Conservation (phyloP, 2,888 invertebrate species). For the Diloba caeruleocephala region DNA sequence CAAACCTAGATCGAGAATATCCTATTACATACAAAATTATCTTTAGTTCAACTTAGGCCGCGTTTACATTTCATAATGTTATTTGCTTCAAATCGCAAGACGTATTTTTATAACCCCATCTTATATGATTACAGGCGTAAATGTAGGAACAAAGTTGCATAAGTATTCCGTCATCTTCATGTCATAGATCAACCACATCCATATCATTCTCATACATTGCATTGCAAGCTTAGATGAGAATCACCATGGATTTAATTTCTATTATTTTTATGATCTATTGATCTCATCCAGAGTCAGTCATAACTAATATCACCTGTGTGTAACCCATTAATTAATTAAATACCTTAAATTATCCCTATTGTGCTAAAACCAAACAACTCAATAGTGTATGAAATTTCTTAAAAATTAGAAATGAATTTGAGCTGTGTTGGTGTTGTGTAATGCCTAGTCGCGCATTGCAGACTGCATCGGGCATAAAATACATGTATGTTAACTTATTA, state of each 20-base stretch:
- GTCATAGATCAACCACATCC: conserved; percentile 34
- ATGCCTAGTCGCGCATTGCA: conserved; percentile 34
- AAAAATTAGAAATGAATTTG: conserved; percentile 21
- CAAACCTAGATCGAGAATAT: conserved; percentile 1
- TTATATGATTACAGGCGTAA: background rate
- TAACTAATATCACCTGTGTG: conserved; percentile 51
- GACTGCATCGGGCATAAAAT: conserved; percentile 6
- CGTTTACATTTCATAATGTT: conserved; percentile 1
- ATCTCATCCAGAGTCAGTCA: conserved; percentile 66
- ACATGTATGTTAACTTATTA: conserved; percentile 17
- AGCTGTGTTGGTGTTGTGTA: conserved; percentile 13
- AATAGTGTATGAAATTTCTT: conserved; percentile 32
- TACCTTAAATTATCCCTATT: conserved; percentile 58
- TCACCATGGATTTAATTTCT: conserved; percentile 67
- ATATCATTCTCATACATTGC: conserved; percentile 81
- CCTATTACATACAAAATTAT: background rate
- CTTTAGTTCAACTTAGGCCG: conserved; percentile 9
- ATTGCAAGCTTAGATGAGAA: conserved; percentile 79
- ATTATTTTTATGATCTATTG: conserved; percentile 80
- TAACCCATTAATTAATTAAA: conserved; percentile 58
- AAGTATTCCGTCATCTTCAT: background rate
- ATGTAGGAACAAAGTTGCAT: conserved; percentile 4
- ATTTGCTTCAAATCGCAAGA: conserved; percentile 1
- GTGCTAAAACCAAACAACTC: conserved; percentile 66
- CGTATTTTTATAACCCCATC: background rate